These are phyloP conservation scores for Eurystomus gularis DNA, from an alignment of 2,113 vertebrate genomes.

Conservation along the genomic window DNA sequence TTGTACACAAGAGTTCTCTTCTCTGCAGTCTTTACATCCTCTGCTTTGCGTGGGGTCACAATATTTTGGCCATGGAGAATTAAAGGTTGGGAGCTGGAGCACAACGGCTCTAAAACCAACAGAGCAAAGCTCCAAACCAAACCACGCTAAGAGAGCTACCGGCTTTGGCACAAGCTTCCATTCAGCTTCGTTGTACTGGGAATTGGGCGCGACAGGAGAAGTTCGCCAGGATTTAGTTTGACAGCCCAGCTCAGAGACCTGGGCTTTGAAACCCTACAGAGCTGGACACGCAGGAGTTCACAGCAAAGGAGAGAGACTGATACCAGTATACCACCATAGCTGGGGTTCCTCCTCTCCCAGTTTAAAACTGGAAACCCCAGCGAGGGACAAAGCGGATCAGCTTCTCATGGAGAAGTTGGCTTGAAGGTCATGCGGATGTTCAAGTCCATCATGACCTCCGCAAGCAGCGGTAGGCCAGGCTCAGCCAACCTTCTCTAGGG, in stretches of 20 bases:
- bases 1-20: background rate
- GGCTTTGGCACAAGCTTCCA: background rate
- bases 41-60: background rate
- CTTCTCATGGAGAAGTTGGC: background rate
- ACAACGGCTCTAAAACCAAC: background rate
- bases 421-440: background rate
- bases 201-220: rapidly evolving
- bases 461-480: background rate
- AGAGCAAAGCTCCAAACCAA: conserved; percentile 29
- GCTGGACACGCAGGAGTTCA: background rate
- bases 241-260: background rate
- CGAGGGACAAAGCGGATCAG: background rate
- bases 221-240: rapidly evolving
- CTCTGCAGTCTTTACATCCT: background rate
- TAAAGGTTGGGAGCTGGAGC: background rate
- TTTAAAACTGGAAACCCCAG: background rate
- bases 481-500: background rate
- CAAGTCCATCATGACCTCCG: background rate
- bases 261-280: background rate
- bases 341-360: background rate
- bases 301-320: background rate
- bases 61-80: background rate
- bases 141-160: background rate
- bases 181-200: background rate
- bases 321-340: no score